Base-by-base conservation (phyloP, 2,797 vertebrate genomes). In the Cryptoprocta ferox region DNA sequence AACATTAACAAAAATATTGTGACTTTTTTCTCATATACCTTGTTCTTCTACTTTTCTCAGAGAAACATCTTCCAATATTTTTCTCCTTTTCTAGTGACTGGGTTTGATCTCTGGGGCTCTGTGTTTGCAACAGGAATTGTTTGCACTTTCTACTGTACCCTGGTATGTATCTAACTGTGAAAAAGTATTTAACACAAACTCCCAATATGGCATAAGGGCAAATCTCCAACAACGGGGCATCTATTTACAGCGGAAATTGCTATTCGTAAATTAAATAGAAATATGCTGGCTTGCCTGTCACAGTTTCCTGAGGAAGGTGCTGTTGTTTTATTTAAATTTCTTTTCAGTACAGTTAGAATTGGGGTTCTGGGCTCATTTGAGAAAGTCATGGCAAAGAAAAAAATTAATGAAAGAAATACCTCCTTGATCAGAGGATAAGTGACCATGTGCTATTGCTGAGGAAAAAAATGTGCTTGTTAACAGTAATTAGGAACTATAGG, bases 131-230 rank as follows among this genome's bases (percentile, higher is more conserved):
- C 99, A 82, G 99, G 99, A 94, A 97, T 99, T 71, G 99, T 99
- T 95, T 99, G 99, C 97, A 99, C 99, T 2, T 99, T 99, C 97
- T 99, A 99, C 89, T 99, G 99, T 97, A 99, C 99, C 16, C 94
- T 99, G 99, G 99, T 99, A 99, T 28, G 99, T 99, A 98, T 89
- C 6, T 80, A 78, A 9, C 63, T 9, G 4, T 35, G 65, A 59
- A 21, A 30, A 88, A 61, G 12, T 53, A 61, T 19, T 95, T 93
- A 65, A 26, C 50, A 15, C 8, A 18, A 13, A 48, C 5, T 95
- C 32, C 32, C 89, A 93, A 75, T 0, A 75, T 30, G 35, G 63
- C 16, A n/a, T 75, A 92, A 80, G 19, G 39, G 45, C 19, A 94
- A 78, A 87, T 91, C 5, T 95, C 84, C 18, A 75, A 19, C 28